Percentiles rank a stretch among this genome's conserved stretches.
Evolutionary conservation across 2,888 invertebrate genomes (phyloP).

Genomic region (Protophormia terraenovae): DNA sequence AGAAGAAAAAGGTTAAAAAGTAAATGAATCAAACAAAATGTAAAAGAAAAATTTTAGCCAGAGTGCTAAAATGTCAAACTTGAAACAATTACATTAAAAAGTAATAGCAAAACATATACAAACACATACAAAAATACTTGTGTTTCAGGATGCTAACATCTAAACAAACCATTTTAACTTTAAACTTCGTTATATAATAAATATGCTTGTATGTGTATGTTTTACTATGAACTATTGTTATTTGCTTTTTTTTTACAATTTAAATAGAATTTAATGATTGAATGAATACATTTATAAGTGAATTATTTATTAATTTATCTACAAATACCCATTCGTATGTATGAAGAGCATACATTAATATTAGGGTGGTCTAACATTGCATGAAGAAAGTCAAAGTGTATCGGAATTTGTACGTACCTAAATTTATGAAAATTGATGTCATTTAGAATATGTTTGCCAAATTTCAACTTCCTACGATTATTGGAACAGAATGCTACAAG

Average conservation of each 20-base stretch:
- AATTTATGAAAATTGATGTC: too few relatives aligned
- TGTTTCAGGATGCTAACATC: too few relatives aligned
- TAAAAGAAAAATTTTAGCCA: not conserved
- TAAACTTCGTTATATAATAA: too few relatives aligned
- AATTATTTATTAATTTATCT: slow-evolving; percentile 24
- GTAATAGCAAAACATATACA: not conserved
- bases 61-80: slow-evolving; percentile 40
- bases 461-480: too few relatives aligned
- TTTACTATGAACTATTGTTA: not conserved
- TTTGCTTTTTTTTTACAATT: not conserved
- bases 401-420: too few relatives aligned
- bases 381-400: too few relatives aligned
- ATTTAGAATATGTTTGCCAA: too few relatives aligned
- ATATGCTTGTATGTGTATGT: too few relatives aligned
- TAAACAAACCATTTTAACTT: too few relatives aligned
- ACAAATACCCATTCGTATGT: not conserved
- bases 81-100: slow-evolving; percentile 27
- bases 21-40: not conserved
- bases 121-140: not conserved
- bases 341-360: not conserved
- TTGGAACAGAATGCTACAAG: too few relatives aligned
- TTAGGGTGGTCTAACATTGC: too few relatives aligned
- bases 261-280: slow-evolving; percentile 16
- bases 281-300: slow-evolving; percentile 39
- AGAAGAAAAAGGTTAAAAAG: not conserved